Evolutionary conservation across 2,797 vertebrate genomes (phyloP).

Genomic region (Bucorvus abyssinicus): DNA sequence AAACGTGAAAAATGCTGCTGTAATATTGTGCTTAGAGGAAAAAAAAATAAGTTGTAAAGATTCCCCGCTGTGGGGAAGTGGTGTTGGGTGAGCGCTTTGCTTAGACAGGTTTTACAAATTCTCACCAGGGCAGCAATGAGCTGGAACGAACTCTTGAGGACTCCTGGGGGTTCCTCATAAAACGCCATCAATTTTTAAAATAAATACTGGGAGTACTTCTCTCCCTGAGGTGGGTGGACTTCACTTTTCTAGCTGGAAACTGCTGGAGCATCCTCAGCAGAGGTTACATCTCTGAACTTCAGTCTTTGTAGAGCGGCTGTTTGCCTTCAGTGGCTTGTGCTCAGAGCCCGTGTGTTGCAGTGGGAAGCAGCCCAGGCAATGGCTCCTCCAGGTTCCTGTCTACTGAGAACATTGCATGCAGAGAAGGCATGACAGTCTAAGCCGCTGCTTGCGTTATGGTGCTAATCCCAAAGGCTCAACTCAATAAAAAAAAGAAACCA

Average conservation of each 20-base stretch:
- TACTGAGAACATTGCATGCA: not conserved
- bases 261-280: not conserved
- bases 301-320: not conserved
- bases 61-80: not conserved
- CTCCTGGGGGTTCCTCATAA: not conserved
- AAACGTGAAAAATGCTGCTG: not conserved
- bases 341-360: fast-evolving
- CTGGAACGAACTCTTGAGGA: not conserved
- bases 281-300: not conserved
- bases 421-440: not conserved
- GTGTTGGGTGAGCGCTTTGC: not conserved
- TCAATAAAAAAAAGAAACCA: too few species aligned
- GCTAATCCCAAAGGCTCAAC: not conserved
- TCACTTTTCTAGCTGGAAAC: not conserved
- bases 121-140: not conserved
- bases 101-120: not conserved
- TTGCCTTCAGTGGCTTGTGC: not conserved
- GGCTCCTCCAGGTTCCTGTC: not conserved
- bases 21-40: not conserved
- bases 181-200: not conserved
- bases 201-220: not conserved
- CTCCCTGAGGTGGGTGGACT: not conserved
- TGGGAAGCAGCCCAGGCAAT: not conserved
- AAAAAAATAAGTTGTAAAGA: not conserved
- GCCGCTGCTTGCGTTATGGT: not conserved